Conservation (phyloP, 2,888 invertebrate species). For the Cybosia mesomella region DNA sequence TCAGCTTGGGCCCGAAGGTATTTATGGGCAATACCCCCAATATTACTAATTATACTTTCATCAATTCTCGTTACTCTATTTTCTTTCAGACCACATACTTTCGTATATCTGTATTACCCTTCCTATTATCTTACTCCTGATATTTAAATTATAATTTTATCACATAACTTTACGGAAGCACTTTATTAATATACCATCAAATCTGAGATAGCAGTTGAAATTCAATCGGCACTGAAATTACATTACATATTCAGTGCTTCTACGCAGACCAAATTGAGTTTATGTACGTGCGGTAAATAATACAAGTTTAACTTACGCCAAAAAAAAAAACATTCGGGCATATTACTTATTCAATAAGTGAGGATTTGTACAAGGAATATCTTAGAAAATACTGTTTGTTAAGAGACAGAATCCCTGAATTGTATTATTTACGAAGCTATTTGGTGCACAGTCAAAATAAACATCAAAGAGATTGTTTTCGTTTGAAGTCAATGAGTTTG, state of each 20-base stretch:
- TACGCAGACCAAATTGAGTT: slow-evolving; percentile 12
- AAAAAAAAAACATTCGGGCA: slow-evolving; percentile 11
- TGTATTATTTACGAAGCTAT: slow-evolving; percentile 1
- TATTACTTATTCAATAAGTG: slow-evolving; percentile 13
- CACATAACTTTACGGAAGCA: neutral
- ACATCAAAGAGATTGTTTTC: slow-evolving; percentile 23
- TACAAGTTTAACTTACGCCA: neutral
- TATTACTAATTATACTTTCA: no score
- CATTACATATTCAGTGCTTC: slow-evolving; percentile 19
- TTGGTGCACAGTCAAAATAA: slow-evolving; percentile 13
- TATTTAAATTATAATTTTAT: no score
- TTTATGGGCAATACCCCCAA: no score
- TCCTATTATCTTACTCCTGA: no score
- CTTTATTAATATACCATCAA: slow-evolving; percentile 1
- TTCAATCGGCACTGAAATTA: slow-evolving; percentile 18
- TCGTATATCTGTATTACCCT: no score
- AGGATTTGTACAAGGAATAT: neutral
- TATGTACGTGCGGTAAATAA: neutral
- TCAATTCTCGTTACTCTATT: neutral
- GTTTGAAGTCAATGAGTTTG: slow-evolving; percentile 12
- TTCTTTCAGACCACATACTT: neutral
- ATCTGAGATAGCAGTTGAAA: slow-evolving; percentile 12
- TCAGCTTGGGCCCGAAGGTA: no score
- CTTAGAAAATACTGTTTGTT: neutral
- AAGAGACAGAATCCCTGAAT: neutral